These are phyloP conservation scores for Ypsolopha scabrella DNA, from an alignment of 2,888 invertebrate species.

Conservation along the genomic window DNA sequence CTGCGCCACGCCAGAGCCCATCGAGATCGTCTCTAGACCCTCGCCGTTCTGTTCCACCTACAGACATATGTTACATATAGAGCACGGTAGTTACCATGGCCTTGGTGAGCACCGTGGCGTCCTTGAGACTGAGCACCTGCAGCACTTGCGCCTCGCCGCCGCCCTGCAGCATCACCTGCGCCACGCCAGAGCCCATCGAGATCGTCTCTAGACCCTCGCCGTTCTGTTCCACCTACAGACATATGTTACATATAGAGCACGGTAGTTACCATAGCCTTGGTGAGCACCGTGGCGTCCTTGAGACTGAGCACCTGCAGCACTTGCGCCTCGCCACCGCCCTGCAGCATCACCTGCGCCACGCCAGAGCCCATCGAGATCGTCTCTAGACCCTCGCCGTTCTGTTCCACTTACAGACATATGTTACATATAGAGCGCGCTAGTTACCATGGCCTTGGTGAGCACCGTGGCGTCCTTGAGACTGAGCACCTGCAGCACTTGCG, in stretches of 20 bases:
- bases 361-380: conserved; percentile 83
- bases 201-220: conserved; percentile 82
- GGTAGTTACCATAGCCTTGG: conserved; percentile 75
- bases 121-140: conserved; percentile 88
- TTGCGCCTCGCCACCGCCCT: conserved; percentile 80
- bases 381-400: conserved; percentile 80
- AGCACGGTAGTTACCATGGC: conserved; percentile 64
- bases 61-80: not conserved
- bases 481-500: conserved; percentile 86
- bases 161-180: conserved; percentile 86
- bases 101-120: conserved; percentile 84
- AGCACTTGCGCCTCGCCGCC: conserved; percentile 82
- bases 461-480: conserved; percentile 88
- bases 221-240: conserved; percentile 77
- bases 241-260: not conserved
- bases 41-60: conserved; percentile 84
- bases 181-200: conserved; percentile 81
- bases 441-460: conserved; percentile 80
- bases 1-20: conserved; percentile 83
- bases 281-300: conserved; percentile 85
- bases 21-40: conserved; percentile 80
- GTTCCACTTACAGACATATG: conserved; percentile 72
- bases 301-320: conserved; percentile 86
- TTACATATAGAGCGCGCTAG: not conserved
- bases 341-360: conserved; percentile 86